Evolutionary conservation across 2,113 vertebrate species (phyloP).

Genomic region (Salvator merianae): DNA sequence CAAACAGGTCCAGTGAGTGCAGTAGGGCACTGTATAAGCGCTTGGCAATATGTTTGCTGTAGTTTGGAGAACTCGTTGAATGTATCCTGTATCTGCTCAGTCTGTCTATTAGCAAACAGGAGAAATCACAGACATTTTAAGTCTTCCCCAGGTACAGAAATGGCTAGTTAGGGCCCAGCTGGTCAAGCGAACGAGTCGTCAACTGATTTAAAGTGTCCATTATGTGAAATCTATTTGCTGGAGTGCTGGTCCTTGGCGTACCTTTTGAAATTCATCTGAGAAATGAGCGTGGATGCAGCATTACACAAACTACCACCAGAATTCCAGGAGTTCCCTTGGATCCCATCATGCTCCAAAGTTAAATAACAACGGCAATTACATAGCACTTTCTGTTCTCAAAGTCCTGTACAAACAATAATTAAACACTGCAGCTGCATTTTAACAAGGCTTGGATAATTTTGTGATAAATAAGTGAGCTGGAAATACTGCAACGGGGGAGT

Average conservation of each 20-base stretch:
- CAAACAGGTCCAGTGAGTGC: background rate
- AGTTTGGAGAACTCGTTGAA: background rate
- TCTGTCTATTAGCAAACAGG: background rate
- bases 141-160: background rate
- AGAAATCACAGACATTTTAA: background rate
- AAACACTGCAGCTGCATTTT: conserved; percentile 5
- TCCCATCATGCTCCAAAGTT: background rate
- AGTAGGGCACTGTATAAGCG: background rate
- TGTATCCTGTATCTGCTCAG: background rate
- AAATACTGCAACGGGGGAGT: background rate
- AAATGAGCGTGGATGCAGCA: background rate
- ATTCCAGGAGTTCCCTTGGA: conserved; percentile 8
- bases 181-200: background rate
- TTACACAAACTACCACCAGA: background rate
- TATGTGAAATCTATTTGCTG: background rate
- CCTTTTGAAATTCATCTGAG: background rate
- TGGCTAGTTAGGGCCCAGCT: background rate
- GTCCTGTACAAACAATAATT: conserved; percentile 37
- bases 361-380: background rate
- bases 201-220: background rate
- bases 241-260: background rate
- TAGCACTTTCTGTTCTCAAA: conserved; percentile 37
- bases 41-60: background rate
- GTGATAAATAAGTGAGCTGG: background rate
- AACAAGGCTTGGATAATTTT: background rate